Evolutionary conservation across 2,888 invertebrate species (phyloP).

Genomic region (Athalia rosae): DNA sequence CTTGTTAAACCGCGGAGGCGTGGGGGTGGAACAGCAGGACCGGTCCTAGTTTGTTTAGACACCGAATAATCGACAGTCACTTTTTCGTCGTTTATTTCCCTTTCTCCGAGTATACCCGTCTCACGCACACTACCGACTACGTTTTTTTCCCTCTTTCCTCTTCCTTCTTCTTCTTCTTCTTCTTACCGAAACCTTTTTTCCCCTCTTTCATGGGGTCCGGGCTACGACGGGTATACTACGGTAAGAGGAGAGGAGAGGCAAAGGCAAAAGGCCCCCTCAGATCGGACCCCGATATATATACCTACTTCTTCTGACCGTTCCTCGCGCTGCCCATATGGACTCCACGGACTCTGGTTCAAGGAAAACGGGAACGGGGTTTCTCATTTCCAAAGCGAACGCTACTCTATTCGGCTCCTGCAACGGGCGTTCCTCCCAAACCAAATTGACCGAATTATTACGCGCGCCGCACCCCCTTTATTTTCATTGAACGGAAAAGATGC

Average conservation of each 20-base stretch:
- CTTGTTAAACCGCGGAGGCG: constrained; percentile 68
- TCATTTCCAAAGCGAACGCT: constrained; percentile 35
- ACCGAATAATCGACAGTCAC: constrained; percentile 71
- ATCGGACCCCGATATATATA: constrained; percentile 42
- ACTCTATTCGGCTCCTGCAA: constrained; percentile 11
- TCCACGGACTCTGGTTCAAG: constrained; percentile 38
- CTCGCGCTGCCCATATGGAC: constrained; percentile 42
- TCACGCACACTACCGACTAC: constrained; percentile 45
- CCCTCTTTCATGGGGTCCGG: constrained; percentile 31
- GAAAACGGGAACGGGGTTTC: constrained; percentile 43
- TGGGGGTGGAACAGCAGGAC: constrained; percentile 44
- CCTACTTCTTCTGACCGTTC: constrained; percentile 38
- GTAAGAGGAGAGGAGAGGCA: constrained; percentile 24
- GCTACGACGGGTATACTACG: constrained; percentile 9
- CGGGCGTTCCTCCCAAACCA: constrained; percentile 32
- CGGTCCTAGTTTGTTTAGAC: constrained; percentile 71
- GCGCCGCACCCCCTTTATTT: too few relatives aligned
- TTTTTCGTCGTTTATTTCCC: constrained; percentile 56
- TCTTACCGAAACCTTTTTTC: not conserved
- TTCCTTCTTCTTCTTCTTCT: constrained; percentile 5
- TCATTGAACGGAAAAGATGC: too few relatives aligned
- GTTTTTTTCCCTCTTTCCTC: constrained; percentile 42
- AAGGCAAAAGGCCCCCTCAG: constrained; percentile 4
- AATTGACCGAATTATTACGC: constrained; percentile 11
- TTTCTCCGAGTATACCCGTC: constrained; percentile 42